Evolutionary conservation across 2,888 invertebrate species (phyloP), one percentile per base, ranked within the genome.

Genomic region (Cataglyphis rosenhaueri): DNA sequence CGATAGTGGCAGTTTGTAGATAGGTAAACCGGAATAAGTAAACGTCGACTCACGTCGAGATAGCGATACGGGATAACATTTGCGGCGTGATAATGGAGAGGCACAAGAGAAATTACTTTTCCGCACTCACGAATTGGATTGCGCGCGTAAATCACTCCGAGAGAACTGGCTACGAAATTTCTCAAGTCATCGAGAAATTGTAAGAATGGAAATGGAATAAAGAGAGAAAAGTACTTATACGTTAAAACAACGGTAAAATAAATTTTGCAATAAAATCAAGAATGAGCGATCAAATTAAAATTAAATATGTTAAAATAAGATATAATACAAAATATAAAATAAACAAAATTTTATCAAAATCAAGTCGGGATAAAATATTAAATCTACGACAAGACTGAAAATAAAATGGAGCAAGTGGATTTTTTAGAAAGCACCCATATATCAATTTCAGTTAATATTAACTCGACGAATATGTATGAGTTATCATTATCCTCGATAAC

Each of bases 11-110:
- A 32, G 32, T 70, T 48, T 66, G 73, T 38, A 88, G 81, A 83
- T 71, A 68, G 81, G 82, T 71, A 62, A 75, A 68, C 48, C 38
- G 57, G 62, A 81, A 68, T 83, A 59, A 71, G 71, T 78, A 76
- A 78, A 76, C 78, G 71, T 10, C 41, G 55, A 55, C 64, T 83
- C 38, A 82, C 76, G 76, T 76, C 15, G 76, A 75, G 76, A 81
- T 21, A 38, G 59, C 25, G 52, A 79, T 70, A 59, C 61, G 21
- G 59, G 52, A 55, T 65, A 62, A 57, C 65, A 62, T 81, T 61
- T 57, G 76, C 48, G 78, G 78, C 38, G 52, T 25, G 52, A 38
- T 81, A 62, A 75, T 78, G 25, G 29, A 70, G 38, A 65, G 79
- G 75, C 79, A 44, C 44, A 62, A 41, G 61, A 81, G 32, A 61